Evolutionary conservation across 2,113 vertebrate genomes (phyloP), one percentile per base, ranked within the genome.

Genomic region (Anarrhichthys ocellatus): DNA sequence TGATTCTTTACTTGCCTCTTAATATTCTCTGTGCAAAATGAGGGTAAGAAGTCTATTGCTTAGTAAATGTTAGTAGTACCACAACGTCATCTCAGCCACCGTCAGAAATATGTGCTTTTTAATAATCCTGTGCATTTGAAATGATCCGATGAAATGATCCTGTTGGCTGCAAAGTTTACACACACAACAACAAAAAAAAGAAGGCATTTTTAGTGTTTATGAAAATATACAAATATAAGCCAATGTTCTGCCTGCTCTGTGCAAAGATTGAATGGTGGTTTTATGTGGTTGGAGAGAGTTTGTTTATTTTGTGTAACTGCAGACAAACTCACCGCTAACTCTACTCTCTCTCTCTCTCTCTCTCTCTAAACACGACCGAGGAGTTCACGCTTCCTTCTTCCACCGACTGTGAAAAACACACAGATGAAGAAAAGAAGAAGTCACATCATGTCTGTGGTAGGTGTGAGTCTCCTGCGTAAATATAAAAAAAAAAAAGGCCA

Each of bases 41-140:
- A 89, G 79, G 70, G 81, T 82, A 78, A 87, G 78, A 86, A 61
- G 81, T 85, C 71, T 87, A 87, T 82, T 87, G 83, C 85, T 93
- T 85, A 91, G 83, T 88, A 88, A 85, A 82, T 76, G 89, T 92
- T 94, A 93, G 92, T 94, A 92, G 89, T 88, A 93, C 87, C 90
- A 73, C 76, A 74, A 78, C 20, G 34, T 56, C 65, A 9, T 81
- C 69, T 64, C 63, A 71, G 58, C 67, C 46, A 62, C 87, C 84
- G 27, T 74, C 68, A 85, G 78, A 87, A 87, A 83, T 32, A 70
- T 71, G 84, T 89, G 77, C 80, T 81, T 72, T 78, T 68, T 27
- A 78, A 83, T 79, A 73, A 69, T 70, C 46, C 24, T 69, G 80
- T 72, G 22, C 61, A 48, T 36, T 36, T 76, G 42, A 72, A 69